Evolutionary conservation across 2,113 vertebrate genomes (phyloP).

Genomic region (Manacus vitellinus): DNA sequence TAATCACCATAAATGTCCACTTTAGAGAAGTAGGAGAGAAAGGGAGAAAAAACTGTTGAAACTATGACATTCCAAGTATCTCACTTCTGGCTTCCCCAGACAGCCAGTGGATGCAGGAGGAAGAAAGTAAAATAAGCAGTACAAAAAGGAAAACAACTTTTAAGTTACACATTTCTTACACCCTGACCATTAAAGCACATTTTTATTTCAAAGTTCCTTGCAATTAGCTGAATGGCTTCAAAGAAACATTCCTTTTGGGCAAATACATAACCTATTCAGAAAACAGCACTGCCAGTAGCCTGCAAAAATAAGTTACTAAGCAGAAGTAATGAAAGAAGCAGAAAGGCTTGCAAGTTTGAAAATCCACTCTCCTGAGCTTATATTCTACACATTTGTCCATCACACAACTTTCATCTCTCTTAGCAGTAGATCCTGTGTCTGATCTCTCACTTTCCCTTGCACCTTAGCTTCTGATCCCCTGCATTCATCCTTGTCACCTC

Average conservation of each 20-base stretch:
- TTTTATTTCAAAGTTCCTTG: not conserved
- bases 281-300: not conserved
- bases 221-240: not conserved
- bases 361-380: not conserved
- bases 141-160: not conserved
- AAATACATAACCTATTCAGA: slow-evolving; percentile 9
- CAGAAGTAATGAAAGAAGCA: not conserved
- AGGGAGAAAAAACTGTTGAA: not conserved
- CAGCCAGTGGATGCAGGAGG: not conserved
- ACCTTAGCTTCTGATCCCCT: not conserved
- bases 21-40: not conserved
- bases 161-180: slow-evolving; percentile 2
- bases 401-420: not conserved
- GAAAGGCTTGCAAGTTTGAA: not conserved
- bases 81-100: not conserved
- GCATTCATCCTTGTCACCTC: not conserved
- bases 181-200: not conserved
- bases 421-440: not conserved
- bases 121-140: not conserved
- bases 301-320: not conserved
- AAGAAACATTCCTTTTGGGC: slow-evolving; percentile 21
- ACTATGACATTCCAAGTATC: not conserved
- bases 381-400: not conserved
- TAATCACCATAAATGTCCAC: not conserved
- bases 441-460: not conserved